Evolutionary conservation across 2,113 vertebrate genomes (phyloP).

Genomic region (Psittacula cyanocephala): DNA sequence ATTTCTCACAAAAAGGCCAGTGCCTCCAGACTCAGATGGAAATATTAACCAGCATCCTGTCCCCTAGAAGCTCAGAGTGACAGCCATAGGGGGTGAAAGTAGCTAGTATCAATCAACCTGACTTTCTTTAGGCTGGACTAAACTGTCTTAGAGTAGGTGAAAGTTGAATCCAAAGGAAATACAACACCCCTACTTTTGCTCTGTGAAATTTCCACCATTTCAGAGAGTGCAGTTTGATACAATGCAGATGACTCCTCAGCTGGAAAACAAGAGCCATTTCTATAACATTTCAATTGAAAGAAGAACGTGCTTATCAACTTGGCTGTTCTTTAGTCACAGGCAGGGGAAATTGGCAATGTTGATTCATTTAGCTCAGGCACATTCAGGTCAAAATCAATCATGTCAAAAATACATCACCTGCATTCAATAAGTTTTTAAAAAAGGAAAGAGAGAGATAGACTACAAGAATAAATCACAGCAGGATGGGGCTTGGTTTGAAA

Average conservation of each 20-base stretch:
- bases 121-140: background rate
- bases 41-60: background rate
- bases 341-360: slow-evolving; percentile 55
- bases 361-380: slow-evolving; percentile 70
- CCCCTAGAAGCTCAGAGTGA: background rate
- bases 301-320: slow-evolving; percentile 37
- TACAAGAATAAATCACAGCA: slow-evolving; percentile 69
- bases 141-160: background rate
- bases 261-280: background rate
- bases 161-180: background rate
- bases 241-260: background rate
- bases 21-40: background rate
- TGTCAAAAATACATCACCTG: slow-evolving; percentile 74
- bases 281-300: background rate
- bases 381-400: slow-evolving; percentile 75
- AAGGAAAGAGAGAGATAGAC: slow-evolving; percentile 54
- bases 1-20: background rate
- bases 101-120: background rate
- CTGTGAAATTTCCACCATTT: background rate
- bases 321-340: slow-evolving; percentile 37
- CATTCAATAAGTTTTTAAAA: slow-evolving; percentile 33
- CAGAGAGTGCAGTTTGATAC: background rate
- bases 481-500: slow-evolving; percentile 34
- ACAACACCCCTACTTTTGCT: background rate
- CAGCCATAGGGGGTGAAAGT: background rate